Evolutionary conservation across 2,888 invertebrate genomes (phyloP).

Genomic region (Leucozona laternaria): DNA sequence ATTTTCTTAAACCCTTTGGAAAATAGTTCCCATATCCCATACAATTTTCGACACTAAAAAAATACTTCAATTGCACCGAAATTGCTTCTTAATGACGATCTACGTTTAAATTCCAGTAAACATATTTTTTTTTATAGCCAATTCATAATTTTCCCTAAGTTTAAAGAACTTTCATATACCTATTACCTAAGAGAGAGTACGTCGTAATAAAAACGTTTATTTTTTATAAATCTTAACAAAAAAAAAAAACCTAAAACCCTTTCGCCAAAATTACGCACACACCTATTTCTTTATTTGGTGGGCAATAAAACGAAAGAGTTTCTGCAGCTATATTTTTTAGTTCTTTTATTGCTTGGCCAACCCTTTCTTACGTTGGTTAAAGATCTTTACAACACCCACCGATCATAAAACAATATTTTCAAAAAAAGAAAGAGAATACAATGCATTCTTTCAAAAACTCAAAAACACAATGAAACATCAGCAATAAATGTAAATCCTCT

Average conservation of each 20-base stretch:
- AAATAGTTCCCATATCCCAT: not conserved
- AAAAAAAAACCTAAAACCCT: constrained; percentile 25
- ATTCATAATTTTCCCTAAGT: not conserved
- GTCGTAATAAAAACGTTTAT: constrained; percentile 39
- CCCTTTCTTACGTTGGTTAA: constrained; percentile 59
- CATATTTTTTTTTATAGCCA: constrained; percentile 24
- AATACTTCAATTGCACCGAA: not conserved
- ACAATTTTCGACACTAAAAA: not conserved
- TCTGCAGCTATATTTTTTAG: not conserved
- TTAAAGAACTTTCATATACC: constrained; percentile 2
- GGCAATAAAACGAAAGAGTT: constrained; percentile 61
- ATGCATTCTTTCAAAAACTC: constrained; percentile 45
- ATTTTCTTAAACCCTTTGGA: constrained; percentile 17
- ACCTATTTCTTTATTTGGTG: constrained; percentile 1
- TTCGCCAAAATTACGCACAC: constrained; percentile 37
- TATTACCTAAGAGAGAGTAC: constrained; percentile 57
- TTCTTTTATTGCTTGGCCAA: constrained; percentile 43
- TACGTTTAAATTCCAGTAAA: not conserved
- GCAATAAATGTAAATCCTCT: constrained; percentile 26
- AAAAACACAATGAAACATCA: constrained; percentile 40
- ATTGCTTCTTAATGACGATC: not conserved
- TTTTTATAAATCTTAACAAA: not conserved
- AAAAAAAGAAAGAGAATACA: constrained; percentile 1
- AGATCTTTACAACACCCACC: constrained; percentile 43
- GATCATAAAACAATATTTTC: constrained; percentile 33